A percentile compares a stretch with the other conserved stretches of the same genome.
These are phyloP conservation scores for Puffinus mauretanicus DNA, from an alignment of 2,113 vertebrate genomes.

Conservation along the genomic window DNA sequence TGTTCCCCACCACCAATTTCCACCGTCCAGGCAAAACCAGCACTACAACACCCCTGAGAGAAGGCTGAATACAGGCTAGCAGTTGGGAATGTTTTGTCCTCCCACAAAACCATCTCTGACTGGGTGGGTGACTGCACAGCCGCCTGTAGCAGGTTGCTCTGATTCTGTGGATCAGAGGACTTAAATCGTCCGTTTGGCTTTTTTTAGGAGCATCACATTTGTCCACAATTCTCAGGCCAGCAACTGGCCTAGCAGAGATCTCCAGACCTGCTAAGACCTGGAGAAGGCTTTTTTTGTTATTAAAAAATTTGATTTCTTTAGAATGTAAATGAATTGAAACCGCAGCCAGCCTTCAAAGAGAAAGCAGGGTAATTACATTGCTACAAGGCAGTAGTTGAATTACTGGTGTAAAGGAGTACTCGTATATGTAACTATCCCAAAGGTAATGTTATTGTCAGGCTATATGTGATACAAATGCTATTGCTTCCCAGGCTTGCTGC, in stretches of 20 bases:
- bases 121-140: not conserved
- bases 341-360: conserved; percentile 37
- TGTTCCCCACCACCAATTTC: not conserved
- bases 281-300: not conserved
- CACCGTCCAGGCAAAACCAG: not conserved
- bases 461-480: not conserved
- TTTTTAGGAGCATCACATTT: not conserved
- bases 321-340: conserved; percentile 57
- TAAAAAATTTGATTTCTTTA: conserved; percentile 29
- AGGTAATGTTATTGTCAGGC: not conserved
- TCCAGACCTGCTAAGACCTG: not conserved
- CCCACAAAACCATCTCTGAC: not conserved
- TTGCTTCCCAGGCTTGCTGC: not conserved
- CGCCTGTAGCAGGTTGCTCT: not conserved
- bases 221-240: not conserved
- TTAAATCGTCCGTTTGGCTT: not conserved
- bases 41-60: not conserved
- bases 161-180: not conserved
- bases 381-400: conserved; percentile 40
- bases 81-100: not conserved
- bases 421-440: not conserved
- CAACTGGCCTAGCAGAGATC: not conserved
- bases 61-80: not conserved
- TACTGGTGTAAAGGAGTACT: conserved; percentile 31
- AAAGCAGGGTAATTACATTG: conserved; percentile 42